phyloP scores from a whole-genome alignment of 2,113 vertebrate species.

The Pleuronectes platessa region DNA sequence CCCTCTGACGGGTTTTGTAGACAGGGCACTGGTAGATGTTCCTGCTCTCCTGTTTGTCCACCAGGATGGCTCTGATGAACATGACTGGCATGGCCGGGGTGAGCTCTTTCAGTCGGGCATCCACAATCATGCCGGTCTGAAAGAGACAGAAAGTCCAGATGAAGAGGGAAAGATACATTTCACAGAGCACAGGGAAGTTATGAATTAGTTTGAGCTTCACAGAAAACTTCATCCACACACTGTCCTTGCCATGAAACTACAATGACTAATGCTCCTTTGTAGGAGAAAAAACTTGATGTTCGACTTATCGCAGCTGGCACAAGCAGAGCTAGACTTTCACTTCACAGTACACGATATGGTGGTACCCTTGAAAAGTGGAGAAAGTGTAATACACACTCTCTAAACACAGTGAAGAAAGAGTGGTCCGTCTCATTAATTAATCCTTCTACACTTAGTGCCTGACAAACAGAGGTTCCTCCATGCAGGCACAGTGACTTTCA shows the following conservation, averaged over 20 bases:
- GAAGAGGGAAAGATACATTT: not conserved
- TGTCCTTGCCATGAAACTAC: not conserved
- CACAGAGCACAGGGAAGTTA: not conserved
- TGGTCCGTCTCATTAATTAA: conserved; percentile 75
- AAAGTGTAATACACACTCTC: conserved; percentile 65
- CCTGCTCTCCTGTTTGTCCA: conserved; percentile 87
- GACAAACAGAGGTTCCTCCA: conserved; percentile 68
- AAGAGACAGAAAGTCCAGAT: conserved; percentile 18
- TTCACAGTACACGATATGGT: conserved; percentile 8
- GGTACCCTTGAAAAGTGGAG: conserved; percentile 65
- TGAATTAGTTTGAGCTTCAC: conserved; percentile 28
- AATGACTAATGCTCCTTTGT: conserved; percentile 16
- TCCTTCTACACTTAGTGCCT: conserved; percentile 67
- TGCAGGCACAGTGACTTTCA: conserved; percentile 66
- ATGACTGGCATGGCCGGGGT: conserved; percentile 89
- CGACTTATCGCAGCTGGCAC: conserved; percentile 31
- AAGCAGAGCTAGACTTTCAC: conserved; percentile 8
- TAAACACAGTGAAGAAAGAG: conserved; percentile 53
- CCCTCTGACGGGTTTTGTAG: conserved; percentile 92
- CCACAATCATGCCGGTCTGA: conserved; percentile 86
- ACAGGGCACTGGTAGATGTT: conserved; percentile 89
- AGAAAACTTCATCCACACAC: not conserved
- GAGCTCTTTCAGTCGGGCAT: conserved; percentile 92
- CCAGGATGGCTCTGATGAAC: conserved; percentile 89
- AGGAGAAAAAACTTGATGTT: not conserved